These are phyloP conservation scores for Montipora sp. DNA, from an alignment of 64 coral and sea anemone genomes.

Conservation along the genomic window DNA sequence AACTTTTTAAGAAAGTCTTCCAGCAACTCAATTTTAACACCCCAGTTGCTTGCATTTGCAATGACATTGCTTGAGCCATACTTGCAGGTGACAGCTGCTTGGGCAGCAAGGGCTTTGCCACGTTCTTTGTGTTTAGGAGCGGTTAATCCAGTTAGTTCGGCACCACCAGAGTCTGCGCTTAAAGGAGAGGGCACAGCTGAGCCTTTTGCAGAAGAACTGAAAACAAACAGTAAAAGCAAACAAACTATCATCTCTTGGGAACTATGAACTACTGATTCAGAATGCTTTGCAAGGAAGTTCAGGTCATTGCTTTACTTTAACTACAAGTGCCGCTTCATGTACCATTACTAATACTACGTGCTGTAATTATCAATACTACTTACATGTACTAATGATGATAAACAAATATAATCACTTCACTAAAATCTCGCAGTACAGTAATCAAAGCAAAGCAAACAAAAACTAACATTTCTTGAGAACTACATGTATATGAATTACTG, in stretches of 20 bases:
- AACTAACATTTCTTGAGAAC: too few species aligned
- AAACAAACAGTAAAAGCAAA: neutral
- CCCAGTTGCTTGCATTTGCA: constrained; percentile 89
- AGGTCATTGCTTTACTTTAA: too few species aligned
- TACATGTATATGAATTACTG: too few species aligned
- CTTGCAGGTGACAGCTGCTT: constrained; percentile 66
- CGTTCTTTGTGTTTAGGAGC: constrained; percentile 68
- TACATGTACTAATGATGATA: too few species aligned
- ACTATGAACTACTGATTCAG: neutral
- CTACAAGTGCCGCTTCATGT: too few species aligned
- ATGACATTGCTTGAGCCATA: constrained; percentile 80
- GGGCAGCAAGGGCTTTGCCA: constrained; percentile 75
- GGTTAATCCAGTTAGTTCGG: constrained; percentile 38
- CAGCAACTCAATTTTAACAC: constrained; percentile 62
- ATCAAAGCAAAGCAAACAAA: too few species aligned
- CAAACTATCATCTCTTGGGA: neutral
- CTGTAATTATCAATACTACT: too few species aligned
- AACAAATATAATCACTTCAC: too few species aligned
- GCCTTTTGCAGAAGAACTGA: constrained; percentile 60
- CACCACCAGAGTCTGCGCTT: constrained; percentile 85
- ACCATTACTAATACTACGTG: too few species aligned
- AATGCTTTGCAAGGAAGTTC: too few species aligned
- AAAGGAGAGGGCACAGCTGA: constrained; percentile 42
- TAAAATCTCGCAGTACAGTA: too few species aligned
- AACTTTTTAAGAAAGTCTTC: constrained; percentile 77